phyloP scores from a whole-genome alignment of 2,113 vertebrate species.

The Tachysurus vachellii region DNA sequence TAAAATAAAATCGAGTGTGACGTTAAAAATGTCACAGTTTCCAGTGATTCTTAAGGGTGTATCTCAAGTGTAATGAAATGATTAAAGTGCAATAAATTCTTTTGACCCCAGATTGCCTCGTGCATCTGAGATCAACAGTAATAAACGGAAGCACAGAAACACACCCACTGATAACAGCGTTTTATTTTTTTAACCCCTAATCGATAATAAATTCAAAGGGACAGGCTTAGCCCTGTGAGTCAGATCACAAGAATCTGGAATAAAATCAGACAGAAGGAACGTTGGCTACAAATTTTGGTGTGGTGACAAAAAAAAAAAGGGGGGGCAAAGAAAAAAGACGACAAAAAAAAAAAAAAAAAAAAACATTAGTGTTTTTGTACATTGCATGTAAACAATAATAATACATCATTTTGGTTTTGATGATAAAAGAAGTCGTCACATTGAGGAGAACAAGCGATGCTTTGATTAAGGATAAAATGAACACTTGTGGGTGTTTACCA shows the following conservation, averaged over 20 bases:
- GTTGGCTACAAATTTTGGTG: constrained; percentile 67
- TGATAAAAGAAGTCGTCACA: constrained; percentile 41
- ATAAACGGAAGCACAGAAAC: not conserved
- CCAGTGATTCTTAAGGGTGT: not conserved
- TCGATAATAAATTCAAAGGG: constrained; percentile 71
- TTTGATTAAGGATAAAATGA: not conserved
- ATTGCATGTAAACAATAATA: constrained; percentile 72
- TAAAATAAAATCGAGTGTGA: not conserved
- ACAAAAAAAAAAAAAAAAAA: constrained; percentile 42
- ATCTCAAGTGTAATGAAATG: not conserved
- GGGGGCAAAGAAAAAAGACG: constrained; percentile 38
- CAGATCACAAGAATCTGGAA: constrained; percentile 64
- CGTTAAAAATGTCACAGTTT: not conserved
- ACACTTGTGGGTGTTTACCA: not conserved
- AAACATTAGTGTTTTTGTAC: constrained; percentile 72
- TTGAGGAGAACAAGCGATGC: not conserved
- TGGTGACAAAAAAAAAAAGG: constrained; percentile 47
- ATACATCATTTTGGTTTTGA: constrained; percentile 54
- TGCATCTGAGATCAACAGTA: not conserved
- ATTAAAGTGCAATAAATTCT: not conserved
- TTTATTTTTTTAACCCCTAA: constrained; percentile 65
- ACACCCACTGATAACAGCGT: constrained; percentile 40
- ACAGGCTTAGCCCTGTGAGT: constrained; percentile 68
- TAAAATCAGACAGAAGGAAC: constrained; percentile 60
- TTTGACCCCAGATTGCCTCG: not conserved